A percentile compares a stretch with the other conserved stretches of the same genome.
Conservation (phyloP, 2,888 invertebrate genomes). For the Matsumyia berberina region DNA sequence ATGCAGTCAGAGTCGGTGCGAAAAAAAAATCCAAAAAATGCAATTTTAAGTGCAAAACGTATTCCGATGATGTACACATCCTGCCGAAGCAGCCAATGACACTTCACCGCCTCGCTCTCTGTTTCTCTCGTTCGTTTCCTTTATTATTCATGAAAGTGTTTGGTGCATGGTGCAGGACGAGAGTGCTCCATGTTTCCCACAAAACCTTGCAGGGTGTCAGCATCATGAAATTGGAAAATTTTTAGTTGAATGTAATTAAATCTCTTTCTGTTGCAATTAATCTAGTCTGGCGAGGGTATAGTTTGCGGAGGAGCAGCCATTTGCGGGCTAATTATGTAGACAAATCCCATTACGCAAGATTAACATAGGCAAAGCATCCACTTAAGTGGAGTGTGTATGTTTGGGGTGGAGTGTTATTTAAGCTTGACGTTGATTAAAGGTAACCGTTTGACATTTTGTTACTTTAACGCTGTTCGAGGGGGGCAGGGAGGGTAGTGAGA, state of each 20-base stretch:
- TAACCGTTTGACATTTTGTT: conserved; percentile 25
- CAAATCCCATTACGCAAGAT: conserved; percentile 59
- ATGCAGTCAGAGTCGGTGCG: conserved; percentile 17
- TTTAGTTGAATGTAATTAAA: conserved; percentile 66
- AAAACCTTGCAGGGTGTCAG: conserved; percentile 26
- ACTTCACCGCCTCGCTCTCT: conserved; percentile 11
- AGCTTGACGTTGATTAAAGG: conserved; percentile 52
- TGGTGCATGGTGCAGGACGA: not conserved
- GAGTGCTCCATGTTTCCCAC: not conserved
- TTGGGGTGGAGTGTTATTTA: not conserved
- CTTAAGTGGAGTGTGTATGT: conserved; percentile 22
- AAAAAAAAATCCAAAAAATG: conserved; percentile 36
- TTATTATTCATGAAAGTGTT: conserved; percentile 42
- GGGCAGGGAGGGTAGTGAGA: not conserved
- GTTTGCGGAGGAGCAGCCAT: conserved; percentile 10
- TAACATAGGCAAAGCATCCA: conserved; percentile 36
- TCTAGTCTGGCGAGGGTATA: not conserved
- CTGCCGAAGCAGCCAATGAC: conserved; percentile 4
- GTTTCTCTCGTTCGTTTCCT: conserved; percentile 1
- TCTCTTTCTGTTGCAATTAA: conserved; percentile 51
- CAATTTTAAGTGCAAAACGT: conserved; percentile 50
- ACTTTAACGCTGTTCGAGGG: not conserved
- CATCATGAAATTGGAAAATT: conserved; percentile 46
- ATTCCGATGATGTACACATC: conserved; percentile 21
- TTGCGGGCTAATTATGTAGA: conserved; percentile 55